These are phyloP conservation scores for Macaria notata DNA, from an alignment of 2,888 invertebrate genomes.

Conservation along the genomic window DNA sequence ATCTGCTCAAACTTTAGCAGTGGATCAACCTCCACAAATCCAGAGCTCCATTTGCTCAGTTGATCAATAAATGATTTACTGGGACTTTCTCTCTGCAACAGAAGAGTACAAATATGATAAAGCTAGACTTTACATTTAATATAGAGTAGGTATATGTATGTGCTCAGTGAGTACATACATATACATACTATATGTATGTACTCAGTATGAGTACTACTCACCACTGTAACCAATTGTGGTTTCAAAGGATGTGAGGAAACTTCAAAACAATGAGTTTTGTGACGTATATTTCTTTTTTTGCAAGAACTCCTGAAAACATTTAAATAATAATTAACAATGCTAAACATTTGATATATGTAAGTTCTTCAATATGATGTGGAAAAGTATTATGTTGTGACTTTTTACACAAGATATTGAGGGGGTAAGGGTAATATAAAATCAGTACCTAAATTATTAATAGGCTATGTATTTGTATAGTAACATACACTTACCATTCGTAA, in stretches of 20 bases:
- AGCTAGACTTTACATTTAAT: slow-evolving; percentile 1
- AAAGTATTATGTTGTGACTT: no score
- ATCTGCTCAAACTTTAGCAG: slow-evolving; percentile 70
- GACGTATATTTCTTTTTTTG: slow-evolving; percentile 8
- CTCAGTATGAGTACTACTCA: slow-evolving; percentile 43
- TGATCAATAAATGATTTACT: slow-evolving; percentile 62
- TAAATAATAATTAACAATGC: no score
- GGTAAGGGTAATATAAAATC: no score
- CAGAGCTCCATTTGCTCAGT: slow-evolving; percentile 70
- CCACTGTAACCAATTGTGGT: slow-evolving; percentile 49
- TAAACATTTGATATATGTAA: no score
- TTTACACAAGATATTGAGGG: no score
- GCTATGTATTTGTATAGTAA: no score
- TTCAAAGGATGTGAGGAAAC: slow-evolving; percentile 69
- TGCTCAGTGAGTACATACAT: no score
- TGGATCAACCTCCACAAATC: slow-evolving; percentile 72
- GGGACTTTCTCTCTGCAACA: slow-evolving; percentile 57
- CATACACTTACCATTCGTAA: slow-evolving; percentile 52
- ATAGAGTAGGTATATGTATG: neutral
- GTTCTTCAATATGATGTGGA: no score
- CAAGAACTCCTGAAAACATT: slow-evolving; percentile 52
- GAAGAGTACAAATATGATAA: slow-evolving; percentile 4
- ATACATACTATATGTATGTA: no score
- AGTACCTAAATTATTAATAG: no score
- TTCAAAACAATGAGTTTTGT: slow-evolving; percentile 44